These are phyloP conservation scores for Drosophila nigrodunni DNA, from an alignment of 1,140 invertebrate genomes.

Conservation along the genomic window DNA sequence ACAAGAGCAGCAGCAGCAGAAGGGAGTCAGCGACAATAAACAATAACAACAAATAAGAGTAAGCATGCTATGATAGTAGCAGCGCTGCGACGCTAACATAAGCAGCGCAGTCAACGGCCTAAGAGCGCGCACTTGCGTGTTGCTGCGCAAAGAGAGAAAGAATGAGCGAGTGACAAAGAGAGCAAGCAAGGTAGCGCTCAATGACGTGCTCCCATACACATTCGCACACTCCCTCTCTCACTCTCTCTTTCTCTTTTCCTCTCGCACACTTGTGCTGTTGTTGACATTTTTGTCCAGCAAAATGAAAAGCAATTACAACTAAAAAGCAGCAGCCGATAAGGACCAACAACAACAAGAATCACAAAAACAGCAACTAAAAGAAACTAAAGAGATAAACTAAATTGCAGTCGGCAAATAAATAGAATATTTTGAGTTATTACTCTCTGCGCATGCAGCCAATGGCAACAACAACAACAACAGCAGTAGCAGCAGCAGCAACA, in stretches of 20 bases:
- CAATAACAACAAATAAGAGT: conserved; percentile 1
- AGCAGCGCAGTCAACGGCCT: conserved; percentile 37
- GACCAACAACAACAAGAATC: conserved; percentile 8
- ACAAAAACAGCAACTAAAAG: conserved; percentile 2
- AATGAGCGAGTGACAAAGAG: conserved; percentile 12
- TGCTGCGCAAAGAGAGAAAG: conserved; percentile 64
- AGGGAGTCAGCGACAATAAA: not conserved
- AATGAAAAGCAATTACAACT: conserved; percentile 23
- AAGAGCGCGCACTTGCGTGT: conserved; percentile 62
- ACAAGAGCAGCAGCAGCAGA: conserved; percentile 23
- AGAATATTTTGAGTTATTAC: not conserved
- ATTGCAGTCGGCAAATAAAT: conserved; percentile 16
- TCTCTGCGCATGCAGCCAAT: conserved; percentile 31
- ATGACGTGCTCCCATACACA: not conserved
- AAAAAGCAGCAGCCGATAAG: conserved; percentile 18
- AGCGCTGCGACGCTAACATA: conserved; percentile 2
- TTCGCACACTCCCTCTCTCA: not conserved
- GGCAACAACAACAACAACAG: not conserved
- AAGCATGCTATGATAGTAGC: conserved; percentile 16
- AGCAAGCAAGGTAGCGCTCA: not conserved
- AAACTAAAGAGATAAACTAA: conserved; percentile 2
- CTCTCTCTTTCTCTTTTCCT: not conserved
- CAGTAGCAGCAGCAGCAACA: not conserved
- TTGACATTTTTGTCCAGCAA: conserved; percentile 36
- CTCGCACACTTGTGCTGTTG: not conserved